A percentile compares a stretch with the other conserved stretches of the same genome.
phyloP scores from a whole-genome alignment of 2,113 vertebrate genomes.

The Phaethon lepturus region DNA sequence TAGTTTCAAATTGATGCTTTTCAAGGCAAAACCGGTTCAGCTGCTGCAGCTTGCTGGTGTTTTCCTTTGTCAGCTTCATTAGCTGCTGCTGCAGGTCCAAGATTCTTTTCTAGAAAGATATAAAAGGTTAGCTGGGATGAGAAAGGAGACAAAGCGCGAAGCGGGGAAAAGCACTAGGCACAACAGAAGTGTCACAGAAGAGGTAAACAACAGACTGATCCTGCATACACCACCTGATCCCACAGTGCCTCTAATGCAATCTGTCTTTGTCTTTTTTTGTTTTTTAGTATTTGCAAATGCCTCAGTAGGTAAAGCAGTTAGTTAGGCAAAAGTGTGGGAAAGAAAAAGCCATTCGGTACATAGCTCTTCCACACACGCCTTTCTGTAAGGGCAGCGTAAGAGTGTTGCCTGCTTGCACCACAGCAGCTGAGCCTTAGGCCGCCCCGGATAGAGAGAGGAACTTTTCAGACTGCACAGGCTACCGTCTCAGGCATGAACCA shows the following conservation, averaged over 20 bases:
- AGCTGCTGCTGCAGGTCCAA: conserved; percentile 66
- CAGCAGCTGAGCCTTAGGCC: background rate
- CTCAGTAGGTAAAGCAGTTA: background rate
- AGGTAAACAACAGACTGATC: background rate
- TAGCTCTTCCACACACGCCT: background rate
- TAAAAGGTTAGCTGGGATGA: background rate
- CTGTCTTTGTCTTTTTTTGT: too few relatives aligned
- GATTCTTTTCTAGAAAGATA: conserved; percentile 78
- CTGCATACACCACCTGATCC: background rate
- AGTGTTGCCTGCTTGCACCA: background rate
- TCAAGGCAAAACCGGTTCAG: conserved; percentile 77
- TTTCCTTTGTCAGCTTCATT: conserved; percentile 77
- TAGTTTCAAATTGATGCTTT: conserved; percentile 79
- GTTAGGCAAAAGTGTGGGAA: background rate
- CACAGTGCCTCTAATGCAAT: background rate
- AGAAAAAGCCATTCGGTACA: background rate
- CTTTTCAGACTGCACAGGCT: background rate
- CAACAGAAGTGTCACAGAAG: background rate
- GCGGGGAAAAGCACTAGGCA: background rate
- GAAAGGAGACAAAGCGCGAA: background rate
- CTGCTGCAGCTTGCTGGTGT: conserved; percentile 79
- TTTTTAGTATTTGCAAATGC: background rate
- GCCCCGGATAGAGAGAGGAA: background rate
- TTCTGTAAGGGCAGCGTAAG: background rate
- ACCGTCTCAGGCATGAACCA: background rate